phyloP scores from a whole-genome alignment of 2,797 vertebrate genomes.

The Galago senegalensis region DNA sequence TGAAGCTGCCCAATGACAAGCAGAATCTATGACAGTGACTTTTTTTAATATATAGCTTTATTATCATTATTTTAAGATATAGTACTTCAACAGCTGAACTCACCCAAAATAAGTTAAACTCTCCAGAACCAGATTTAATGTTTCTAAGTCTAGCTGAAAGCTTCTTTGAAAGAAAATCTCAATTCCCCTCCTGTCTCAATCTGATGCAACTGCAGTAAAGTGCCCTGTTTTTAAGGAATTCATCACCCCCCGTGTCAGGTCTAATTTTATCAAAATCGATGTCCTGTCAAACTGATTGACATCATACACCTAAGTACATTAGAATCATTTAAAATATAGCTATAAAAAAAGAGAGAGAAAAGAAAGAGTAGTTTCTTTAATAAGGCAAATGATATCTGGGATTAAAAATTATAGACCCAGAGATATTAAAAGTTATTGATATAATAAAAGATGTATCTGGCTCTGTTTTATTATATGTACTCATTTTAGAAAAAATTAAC shows the following conservation, averaged over 20 bases:
- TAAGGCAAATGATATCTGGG: neutral
- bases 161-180: neutral
- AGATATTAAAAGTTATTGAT: slow-evolving; percentile 32
- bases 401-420: neutral
- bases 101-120: neutral
- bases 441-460: neutral
- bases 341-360: neutral
- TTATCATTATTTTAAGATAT: neutral
- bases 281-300: slow-evolving; percentile 55
- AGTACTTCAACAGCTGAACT: neutral
- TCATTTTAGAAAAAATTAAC: neutral
- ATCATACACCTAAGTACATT: slow-evolving; percentile 1
- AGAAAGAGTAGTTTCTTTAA: neutral
- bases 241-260: neutral
- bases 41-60: neutral
- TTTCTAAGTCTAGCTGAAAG: neutral
- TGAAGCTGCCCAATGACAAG: neutral
- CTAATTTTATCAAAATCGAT: slow-evolving; percentile 67
- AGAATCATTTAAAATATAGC: slow-evolving; percentile 41
- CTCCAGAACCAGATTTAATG: neutral
- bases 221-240: slow-evolving; percentile 4
- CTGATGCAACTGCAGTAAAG: neutral
- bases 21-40: neutral
- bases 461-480: neutral
- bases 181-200: neutral